Conservation (phyloP, 2,113 vertebrate species). For the Pygoscelis antarcticus region DNA sequence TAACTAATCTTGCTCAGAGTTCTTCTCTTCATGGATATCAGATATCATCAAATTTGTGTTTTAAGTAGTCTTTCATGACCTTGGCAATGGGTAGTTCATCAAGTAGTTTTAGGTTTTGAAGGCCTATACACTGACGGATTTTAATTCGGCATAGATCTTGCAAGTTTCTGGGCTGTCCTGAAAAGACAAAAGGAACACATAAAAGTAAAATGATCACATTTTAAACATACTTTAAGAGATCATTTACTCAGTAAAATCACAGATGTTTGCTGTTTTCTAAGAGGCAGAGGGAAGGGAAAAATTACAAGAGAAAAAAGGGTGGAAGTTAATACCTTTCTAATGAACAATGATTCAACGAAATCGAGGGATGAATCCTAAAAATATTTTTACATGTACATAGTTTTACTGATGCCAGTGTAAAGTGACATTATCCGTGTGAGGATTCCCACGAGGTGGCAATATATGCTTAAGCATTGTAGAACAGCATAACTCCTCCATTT, state of each 20-base stretch:
- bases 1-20: conserved; percentile 74
- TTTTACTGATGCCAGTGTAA: not conserved
- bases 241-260: not conserved
- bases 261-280: not conserved
- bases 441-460: not conserved
- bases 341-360: not conserved
- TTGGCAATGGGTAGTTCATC: conserved; percentile 96
- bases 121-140: conserved; percentile 96
- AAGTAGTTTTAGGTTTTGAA: conserved; percentile 93
- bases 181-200: conserved; percentile 61
- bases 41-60: conserved; percentile 97
- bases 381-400: not conserved
- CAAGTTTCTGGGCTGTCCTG: conserved; percentile 93
- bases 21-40: conserved; percentile 76
- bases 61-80: conserved; percentile 99
- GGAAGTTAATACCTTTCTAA: not conserved
- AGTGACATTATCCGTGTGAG: not conserved
- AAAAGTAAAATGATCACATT: not conserved
- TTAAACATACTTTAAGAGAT: not conserved
- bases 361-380: not conserved
- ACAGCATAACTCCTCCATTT: not conserved
- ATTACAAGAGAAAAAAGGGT: not conserved
- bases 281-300: not conserved
- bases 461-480: not conserved
- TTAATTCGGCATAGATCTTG: conserved; percentile 98